Evolutionary conservation across 2,888 invertebrate genomes (phyloP).

Genomic region (Lasioglossum malachurum): DNA sequence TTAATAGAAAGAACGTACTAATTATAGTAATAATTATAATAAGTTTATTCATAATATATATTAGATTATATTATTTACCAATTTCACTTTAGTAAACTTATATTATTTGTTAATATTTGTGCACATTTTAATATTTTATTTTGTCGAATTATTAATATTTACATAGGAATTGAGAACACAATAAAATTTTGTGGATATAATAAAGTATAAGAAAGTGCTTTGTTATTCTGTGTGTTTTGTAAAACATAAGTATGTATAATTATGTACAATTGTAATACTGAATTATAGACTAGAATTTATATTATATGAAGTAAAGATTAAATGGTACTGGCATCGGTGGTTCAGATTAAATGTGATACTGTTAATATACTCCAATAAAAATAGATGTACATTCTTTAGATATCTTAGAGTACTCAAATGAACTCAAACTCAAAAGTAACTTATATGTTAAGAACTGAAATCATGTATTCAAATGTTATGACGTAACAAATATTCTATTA

Average conservation of each 20-base stretch:
- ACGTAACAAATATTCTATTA: constrained; percentile 16
- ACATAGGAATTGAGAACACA: background rate
- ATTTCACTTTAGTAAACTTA: constrained; percentile 16
- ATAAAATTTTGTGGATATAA: constrained; percentile 17
- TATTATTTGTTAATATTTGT: constrained; percentile 31
- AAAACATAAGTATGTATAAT: background rate
- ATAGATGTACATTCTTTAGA: background rate
- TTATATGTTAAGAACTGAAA: constrained; percentile 21
- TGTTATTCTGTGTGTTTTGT: constrained; percentile 27
- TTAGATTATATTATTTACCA: constrained; percentile 5
- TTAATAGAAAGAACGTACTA: background rate
- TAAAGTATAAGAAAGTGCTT: constrained; percentile 21
- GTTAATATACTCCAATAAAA: constrained; percentile 16
- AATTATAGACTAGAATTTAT: constrained; percentile 42
- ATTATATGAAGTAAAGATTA: constrained; percentile 6
- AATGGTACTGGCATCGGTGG: constrained; percentile 2
- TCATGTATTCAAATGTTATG: constrained; percentile 11
- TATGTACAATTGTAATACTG: constrained; percentile 39
- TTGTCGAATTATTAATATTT: constrained; percentile 26
- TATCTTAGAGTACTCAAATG: background rate
- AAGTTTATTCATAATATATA: constrained; percentile 6
- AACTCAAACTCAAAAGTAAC: background rate
- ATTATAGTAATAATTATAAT: background rate
- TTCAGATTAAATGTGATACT: constrained; percentile 1
- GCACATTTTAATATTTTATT: constrained; percentile 18